These are phyloP conservation scores for Papilio gigon DNA, from an alignment of 2,888 invertebrate genomes.

Conservation along the genomic window DNA sequence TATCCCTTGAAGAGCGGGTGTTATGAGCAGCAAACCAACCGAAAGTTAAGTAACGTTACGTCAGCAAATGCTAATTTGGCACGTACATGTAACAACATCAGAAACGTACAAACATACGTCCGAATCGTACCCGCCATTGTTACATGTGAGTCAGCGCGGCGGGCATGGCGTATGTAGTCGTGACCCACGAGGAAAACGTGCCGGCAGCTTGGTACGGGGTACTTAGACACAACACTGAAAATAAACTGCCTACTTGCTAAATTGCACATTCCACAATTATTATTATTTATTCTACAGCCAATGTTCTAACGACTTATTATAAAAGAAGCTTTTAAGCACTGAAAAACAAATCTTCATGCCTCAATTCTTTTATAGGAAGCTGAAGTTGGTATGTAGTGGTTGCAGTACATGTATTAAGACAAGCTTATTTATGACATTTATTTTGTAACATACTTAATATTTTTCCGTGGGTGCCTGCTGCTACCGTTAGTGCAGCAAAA, in stretches of 20 bases:
- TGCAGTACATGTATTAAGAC: too few relatives aligned
- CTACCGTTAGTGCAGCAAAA: too few relatives aligned
- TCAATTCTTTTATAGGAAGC: too few relatives aligned
- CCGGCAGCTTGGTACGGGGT: neutral
- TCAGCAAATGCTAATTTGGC: slow-evolving; percentile 21
- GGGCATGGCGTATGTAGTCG: slow-evolving; percentile 42
- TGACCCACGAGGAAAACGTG: slow-evolving; percentile 40
- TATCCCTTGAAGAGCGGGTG: neutral
- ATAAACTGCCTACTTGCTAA: neutral
- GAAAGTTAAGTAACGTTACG: neutral
- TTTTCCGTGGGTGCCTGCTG: too few relatives aligned
- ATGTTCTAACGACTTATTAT: too few relatives aligned
- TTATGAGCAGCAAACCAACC: neutral
- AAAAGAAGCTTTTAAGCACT: neutral
- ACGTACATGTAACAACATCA: slow-evolving; percentile 13
- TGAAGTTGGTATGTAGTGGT: too few relatives aligned
- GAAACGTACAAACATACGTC: slow-evolving; percentile 25
- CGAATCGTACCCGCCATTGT: slow-evolving; percentile 40
- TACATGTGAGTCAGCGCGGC: slow-evolving; percentile 41
- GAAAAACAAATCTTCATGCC: neutral
- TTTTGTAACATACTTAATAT: too few relatives aligned
- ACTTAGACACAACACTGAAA: slow-evolving; percentile 17
- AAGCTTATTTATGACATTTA: too few relatives aligned
- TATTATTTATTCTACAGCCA: too few relatives aligned
- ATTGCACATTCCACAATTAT: neutral